Conservation (phyloP, 53 echinoderm and acorn worm genomes). For the Echinarachnius parma region DNA sequence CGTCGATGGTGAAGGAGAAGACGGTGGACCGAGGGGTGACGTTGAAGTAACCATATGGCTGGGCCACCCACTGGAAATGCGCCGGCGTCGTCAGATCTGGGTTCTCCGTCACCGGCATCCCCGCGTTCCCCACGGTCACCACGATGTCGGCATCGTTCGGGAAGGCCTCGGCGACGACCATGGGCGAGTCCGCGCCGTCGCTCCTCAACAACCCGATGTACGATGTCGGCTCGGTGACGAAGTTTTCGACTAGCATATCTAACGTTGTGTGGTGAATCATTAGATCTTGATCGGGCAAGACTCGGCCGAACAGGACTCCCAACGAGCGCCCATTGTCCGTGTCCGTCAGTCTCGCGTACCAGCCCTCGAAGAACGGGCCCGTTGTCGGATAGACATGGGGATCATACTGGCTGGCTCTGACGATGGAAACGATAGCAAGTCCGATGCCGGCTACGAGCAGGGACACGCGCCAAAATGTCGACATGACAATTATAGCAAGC, state of each 20-base stretch:
- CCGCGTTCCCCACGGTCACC: constrained; percentile 51
- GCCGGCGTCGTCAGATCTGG: constrained; percentile 51
- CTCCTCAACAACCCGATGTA: constrained; percentile 64
- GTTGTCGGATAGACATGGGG: constrained; percentile 64
- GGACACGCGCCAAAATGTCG: too few relatives aligned
- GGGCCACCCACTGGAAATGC: constrained; percentile 59
- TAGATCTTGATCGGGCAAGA: constrained; percentile 21
- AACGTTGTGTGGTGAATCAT: too few relatives aligned
- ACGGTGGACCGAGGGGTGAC: constrained; percentile 65
- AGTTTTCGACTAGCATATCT: not conserved
- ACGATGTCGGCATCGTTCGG: constrained; percentile 51
- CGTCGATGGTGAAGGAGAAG: constrained; percentile 60
- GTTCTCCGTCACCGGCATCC: constrained; percentile 22
- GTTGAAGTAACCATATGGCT: constrained; percentile 65
- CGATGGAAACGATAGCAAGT: too few relatives aligned
- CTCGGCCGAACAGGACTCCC: constrained; percentile 74
- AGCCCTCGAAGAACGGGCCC: constrained; percentile 80
- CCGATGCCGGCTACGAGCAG: too few relatives aligned
- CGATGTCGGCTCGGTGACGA: constrained; percentile 10
- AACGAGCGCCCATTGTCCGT: constrained; percentile 51
- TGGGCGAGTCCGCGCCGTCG: constrained; percentile 16
- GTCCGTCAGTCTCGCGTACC: constrained; percentile 74
- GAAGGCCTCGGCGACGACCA: constrained; percentile 54
- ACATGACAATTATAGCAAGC: too few relatives aligned
- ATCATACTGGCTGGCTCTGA: constrained; percentile 75